Percentiles rank a stretch among this genome's conserved stretches.
Evolutionary conservation across 2,113 vertebrate species (phyloP).

Genomic region (Uropsilus gracilis): DNA sequence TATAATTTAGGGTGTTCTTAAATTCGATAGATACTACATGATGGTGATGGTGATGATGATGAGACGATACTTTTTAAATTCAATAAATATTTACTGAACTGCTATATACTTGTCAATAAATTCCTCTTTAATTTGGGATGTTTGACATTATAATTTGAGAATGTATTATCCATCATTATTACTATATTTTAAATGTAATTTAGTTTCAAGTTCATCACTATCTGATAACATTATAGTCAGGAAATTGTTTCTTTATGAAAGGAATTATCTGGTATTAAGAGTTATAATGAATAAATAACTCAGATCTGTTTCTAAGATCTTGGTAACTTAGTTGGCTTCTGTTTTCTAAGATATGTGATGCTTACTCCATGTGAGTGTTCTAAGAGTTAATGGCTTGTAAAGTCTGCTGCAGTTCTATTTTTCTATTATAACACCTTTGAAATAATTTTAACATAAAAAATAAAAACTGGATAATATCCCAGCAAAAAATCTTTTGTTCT

Average conservation of each 20-base stretch:
- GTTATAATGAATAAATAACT: not conserved
- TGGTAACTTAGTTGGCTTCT: conserved; percentile 12
- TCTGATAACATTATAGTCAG: not conserved
- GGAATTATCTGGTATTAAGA: not conserved
- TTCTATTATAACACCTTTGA: conserved; percentile 11
- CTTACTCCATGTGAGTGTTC: not conserved
- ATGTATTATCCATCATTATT: not conserved
- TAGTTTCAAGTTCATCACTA: not conserved
- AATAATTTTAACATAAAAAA: conserved; percentile 49
- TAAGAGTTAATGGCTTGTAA: not conserved
- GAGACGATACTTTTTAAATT: too few relatives aligned
- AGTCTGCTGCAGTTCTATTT: not conserved
- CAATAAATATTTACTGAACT: not conserved
- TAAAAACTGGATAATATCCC: not conserved
- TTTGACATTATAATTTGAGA: conserved; percentile 45
- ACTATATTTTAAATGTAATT: conserved; percentile 31
- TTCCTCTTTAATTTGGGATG: not conserved
- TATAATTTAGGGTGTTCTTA: not conserved
- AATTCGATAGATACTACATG: not conserved
- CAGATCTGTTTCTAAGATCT: not conserved
- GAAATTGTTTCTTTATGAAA: conserved; percentile 24
- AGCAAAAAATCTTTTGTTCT: not conserved
- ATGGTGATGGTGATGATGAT: too few relatives aligned
- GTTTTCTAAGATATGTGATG: not conserved
- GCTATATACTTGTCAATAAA: not conserved